A percentile compares a stretch with the other conserved stretches of the same genome.
Conservation (phyloP, 2,113 vertebrate genomes). For the Psittacus erithacus region DNA sequence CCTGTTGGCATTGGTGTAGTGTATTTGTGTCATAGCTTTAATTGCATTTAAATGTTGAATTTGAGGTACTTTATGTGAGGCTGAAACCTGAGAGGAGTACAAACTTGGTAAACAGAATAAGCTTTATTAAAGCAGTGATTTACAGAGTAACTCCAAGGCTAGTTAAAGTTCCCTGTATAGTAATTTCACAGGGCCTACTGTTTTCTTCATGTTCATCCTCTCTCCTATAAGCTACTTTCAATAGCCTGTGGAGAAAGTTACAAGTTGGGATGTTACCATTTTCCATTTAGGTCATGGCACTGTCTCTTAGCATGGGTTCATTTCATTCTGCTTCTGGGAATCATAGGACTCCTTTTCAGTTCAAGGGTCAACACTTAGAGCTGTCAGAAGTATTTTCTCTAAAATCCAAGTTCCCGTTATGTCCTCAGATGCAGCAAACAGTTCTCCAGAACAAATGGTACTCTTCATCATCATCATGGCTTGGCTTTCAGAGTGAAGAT, state of each 20-base stretch:
- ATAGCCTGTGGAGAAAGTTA: not conserved
- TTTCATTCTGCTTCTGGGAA: not conserved
- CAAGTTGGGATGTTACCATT: not conserved
- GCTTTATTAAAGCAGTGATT: not conserved
- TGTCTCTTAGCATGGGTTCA: not conserved
- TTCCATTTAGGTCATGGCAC: not conserved
- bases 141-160: not conserved
- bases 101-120: slow-evolving; percentile 13
- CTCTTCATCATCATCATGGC: not conserved
- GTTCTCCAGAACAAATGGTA: not conserved
- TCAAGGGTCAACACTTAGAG: not conserved
- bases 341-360: not conserved
- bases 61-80: slow-evolving; percentile 13
- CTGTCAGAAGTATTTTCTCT: not conserved
- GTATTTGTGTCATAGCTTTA: not conserved
- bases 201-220: not conserved
- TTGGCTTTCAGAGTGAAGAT: too few relatives aligned
- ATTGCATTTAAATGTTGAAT: slow-evolving; percentile 21
- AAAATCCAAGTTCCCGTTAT: not conserved
- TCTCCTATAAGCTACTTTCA: not conserved
- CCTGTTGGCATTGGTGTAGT: not conserved
- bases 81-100: slow-evolving; percentile 38
- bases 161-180: not conserved
- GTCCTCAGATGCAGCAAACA: not conserved
- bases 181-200: not conserved